Base-by-base conservation (phyloP, 2,888 invertebrate species). In the Coronaproctus castanopsis region DNA sequence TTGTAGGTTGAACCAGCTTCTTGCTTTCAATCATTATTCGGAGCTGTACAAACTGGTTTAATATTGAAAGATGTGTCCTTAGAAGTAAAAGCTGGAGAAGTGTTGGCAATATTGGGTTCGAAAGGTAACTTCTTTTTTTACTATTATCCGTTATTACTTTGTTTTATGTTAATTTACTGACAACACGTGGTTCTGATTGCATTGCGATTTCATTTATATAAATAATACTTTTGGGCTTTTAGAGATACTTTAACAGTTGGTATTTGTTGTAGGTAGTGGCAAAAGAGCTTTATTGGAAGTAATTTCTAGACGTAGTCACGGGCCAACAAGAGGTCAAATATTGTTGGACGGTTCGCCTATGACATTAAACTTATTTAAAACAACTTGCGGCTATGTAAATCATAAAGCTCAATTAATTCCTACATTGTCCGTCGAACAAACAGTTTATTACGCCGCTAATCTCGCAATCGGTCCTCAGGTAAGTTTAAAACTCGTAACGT, bases 211-310 rank as follows among this genome's bases (percentile, higher is more conserved):
- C 10, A 10, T 10, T 48, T 48, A 48, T 18, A 14, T 48, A 18
- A 18, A 48, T 48, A 14, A 14, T 48, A 10, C 10, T 14, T 48
- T 48, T 14, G 49, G 18, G 10, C 18, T 18, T 10, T 14, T 18
- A 48, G 49, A 48, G 49, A 48, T 14, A 48, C n/a, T 14, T 18
- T 18, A 18, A 14, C 49, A 48, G 10, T 48, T 48, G 18, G 18
- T 14, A 36, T 36, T 5, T 36, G 19, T 67, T 71, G 22, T 67
- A 89, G 91, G 91, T 18, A 92, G 92, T 66, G 96, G 96, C 0
- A 97, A 97, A 70, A 81, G 91, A 36, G 93, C 93, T 0, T 78
- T 97, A 2, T 75, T 97, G 5, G 95, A 96, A 71, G 93, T 95
- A 5, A 88, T 96, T 60, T 83, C 87, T 0, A 77, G 87, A 20